Base-by-base conservation (phyloP, 2,888 invertebrate genomes). In the Phyto melanocephala region DNA sequence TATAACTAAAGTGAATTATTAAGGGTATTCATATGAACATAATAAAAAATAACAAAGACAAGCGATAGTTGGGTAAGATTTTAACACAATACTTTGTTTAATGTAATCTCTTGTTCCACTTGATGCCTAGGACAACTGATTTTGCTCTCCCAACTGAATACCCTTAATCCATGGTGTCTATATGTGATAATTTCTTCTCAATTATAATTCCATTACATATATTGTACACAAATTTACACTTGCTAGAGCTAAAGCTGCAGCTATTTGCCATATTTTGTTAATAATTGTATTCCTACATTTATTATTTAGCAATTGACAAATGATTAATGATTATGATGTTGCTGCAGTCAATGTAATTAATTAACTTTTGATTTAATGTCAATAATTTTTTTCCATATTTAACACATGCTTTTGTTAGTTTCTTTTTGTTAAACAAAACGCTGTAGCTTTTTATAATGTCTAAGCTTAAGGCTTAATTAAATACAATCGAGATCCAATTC, bases 281-380 rank as follows among this genome's bases (percentile, higher is more conserved):
- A 45, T 58, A 15, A 40, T 22, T 47, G 1, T 47, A 10, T 33
- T 67, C 45, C 10, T 17, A 28, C 6, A 24, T 54, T 37, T 74
- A 45, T 62, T 56, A 75, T 75, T 67, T 67, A 79, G 75, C 79
- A 82, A 82, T 82, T 79, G 79, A 82, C 82, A 82, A 67, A 37
- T 82, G 82, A 82, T 82, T 82, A 76, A 82, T 82, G 79, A 62
- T 76, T 67, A 50, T 70, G 50, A 15, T 17, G 50, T 37, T 47
- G 13, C 42, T 63, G 72, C 56, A 42, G 56, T 62, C 24, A 17
- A 20, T 45, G 56, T 74, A 78, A 78, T 82, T 82, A 82, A 82
- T 79, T 75, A 71, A 67, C 50, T 68, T 68, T 78, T 81, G 74
- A 82, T 79, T 79, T 82, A 79, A 79, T 74, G 75, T 56, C 45